A percentile compares a stretch with the other conserved stretches of the same genome.
Conservation (phyloP, 2,797 vertebrate genomes). For the Hapalemur alaotrensis region DNA sequence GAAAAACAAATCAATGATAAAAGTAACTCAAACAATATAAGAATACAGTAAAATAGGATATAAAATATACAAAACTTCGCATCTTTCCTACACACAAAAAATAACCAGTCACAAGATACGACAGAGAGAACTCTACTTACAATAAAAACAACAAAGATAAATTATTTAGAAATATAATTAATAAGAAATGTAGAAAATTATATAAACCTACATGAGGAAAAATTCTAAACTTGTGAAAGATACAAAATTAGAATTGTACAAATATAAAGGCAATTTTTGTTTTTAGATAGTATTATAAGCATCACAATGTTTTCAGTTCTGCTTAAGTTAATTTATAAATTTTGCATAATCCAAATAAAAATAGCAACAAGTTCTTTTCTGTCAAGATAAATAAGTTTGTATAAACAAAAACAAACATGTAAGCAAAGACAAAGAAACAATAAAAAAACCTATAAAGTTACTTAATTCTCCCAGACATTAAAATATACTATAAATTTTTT, state of each 20-base stretch:
- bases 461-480: neutral
- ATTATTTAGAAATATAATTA: neutral
- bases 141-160: neutral
- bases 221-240: neutral
- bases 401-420: neutral
- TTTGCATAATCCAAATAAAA: neutral
- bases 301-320: neutral
- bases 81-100: neutral
- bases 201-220: neutral
- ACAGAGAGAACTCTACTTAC: neutral
- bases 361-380: neutral
- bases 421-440: neutral
- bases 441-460: neutral
- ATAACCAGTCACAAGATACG: neutral
- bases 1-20: neutral
- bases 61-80: neutral
- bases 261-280: neutral
- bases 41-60: neutral
- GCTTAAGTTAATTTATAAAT: neutral
- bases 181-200: neutral
- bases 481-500: neutral
- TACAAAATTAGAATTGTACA: neutral
- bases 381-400: neutral
- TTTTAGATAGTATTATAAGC: neutral
- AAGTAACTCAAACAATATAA: neutral